Evolutionary conservation across 2,888 invertebrate genomes (phyloP).

Genomic region (Aromia moschata): DNA sequence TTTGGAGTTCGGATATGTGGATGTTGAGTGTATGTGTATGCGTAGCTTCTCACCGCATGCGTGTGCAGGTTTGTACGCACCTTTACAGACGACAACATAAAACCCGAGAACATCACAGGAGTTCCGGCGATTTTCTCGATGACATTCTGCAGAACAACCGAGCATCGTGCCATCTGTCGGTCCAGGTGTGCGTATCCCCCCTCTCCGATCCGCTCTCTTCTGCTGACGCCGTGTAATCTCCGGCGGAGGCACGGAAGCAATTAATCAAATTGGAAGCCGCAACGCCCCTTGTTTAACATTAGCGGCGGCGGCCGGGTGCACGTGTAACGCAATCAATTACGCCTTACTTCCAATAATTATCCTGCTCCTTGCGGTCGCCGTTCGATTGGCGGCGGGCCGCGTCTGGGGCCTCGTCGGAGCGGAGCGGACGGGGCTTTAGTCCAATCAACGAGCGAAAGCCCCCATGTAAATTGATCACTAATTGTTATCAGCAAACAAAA

Average conservation of each 20-base stretch:
- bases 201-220: not conserved
- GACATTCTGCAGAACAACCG: not conserved
- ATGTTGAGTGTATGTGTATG: no score
- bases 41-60: no score
- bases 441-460: no score
- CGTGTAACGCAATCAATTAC: conserved; percentile 24
- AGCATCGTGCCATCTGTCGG: not conserved
- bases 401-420: no score
- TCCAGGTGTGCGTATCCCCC: conserved; percentile 6
- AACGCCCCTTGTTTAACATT: conserved; percentile 22
- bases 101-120: no score
- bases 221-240: conserved; percentile 12
- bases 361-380: not conserved
- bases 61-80: no score
- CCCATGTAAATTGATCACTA: no score
- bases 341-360: conserved; percentile 22
- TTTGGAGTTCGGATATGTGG: no score
- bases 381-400: not conserved
- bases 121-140: not conserved
- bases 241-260: conserved; percentile 18
- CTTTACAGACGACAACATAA: no score
- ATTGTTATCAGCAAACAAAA: no score
- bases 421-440: no score
- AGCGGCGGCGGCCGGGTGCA: conserved; percentile 13
- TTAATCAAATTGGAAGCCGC: conserved; percentile 21